Percentiles rank a stretch among this genome's conserved stretches.
These are phyloP conservation scores for Eupelmus urozonus DNA, from an alignment of 2,888 invertebrate species.

Conservation along the genomic window DNA sequence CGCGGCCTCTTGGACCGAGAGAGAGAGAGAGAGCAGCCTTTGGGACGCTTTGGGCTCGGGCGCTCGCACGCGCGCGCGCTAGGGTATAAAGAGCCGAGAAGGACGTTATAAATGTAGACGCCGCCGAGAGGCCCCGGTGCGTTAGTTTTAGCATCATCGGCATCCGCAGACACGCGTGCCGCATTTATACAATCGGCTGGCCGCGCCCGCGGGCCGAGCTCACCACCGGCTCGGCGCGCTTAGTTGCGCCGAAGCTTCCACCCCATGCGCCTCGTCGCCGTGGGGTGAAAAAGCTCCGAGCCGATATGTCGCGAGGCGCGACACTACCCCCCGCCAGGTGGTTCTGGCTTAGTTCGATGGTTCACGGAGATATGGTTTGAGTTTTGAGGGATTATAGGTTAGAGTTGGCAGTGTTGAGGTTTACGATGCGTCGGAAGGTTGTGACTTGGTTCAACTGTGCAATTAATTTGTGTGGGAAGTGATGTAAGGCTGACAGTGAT, in stretches of 20 bases:
- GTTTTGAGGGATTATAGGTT: too few relatives aligned
- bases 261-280: slow-evolving; percentile 20
- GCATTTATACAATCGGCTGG: slow-evolving; percentile 27
- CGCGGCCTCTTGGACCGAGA: background rate
- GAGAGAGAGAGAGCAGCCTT: background rate
- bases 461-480: too few relatives aligned
- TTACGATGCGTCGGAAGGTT: too few relatives aligned
- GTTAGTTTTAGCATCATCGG: slow-evolving; percentile 56
- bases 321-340: background rate
- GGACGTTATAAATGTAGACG: slow-evolving; percentile 54
- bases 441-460: too few relatives aligned
- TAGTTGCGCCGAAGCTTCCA: slow-evolving; percentile 32
- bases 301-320: background rate
- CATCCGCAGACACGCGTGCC: slow-evolving; percentile 36
- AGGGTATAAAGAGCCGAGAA: slow-evolving; percentile 28
- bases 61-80: background rate
- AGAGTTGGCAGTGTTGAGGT: too few relatives aligned
- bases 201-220: background rate
- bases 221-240: background rate
- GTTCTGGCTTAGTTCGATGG: background rate
- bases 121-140: slow-evolving; percentile 40
- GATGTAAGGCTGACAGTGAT: too few relatives aligned
- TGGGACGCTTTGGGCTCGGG: slow-evolving; percentile 6
- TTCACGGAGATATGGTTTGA: too few relatives aligned
- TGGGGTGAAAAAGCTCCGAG: background rate